Conservation (phyloP, 2,113 vertebrate genomes). For the Clarias magur region DNA sequence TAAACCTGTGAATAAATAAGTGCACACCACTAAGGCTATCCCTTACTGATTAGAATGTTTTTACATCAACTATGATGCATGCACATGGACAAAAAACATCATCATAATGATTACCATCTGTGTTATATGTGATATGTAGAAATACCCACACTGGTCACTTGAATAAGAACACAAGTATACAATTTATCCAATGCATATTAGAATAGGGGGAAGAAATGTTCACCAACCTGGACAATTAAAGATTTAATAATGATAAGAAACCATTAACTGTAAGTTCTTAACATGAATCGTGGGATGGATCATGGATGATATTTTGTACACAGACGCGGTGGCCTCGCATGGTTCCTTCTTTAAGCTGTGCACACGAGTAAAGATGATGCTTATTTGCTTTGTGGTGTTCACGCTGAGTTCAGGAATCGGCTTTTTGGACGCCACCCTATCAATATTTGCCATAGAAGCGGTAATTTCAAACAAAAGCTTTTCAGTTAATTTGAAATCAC, state of each 20-base stretch:
- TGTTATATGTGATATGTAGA: neutral
- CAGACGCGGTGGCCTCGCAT: conserved; percentile 76
- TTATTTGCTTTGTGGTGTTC: conserved; percentile 80
- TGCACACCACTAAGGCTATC: neutral
- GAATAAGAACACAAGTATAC: neutral
- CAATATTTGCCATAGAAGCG: conserved; percentile 83
- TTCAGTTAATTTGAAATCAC: neutral
- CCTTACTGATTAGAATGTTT: neutral
- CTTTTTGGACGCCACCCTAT: conserved; percentile 90
- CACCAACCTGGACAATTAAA: neutral
- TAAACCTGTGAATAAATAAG: neutral
- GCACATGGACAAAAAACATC: neutral
- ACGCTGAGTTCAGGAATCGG: conserved; percentile 83
- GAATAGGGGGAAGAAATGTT: neutral
- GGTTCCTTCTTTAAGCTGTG: conserved; percentile 84
- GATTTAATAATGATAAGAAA: neutral
- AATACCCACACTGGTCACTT: neutral
- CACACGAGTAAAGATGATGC: conserved; percentile 73
- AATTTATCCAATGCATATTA: neutral
- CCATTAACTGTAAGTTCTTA: neutral
- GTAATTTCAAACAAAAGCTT: conserved; percentile 62
- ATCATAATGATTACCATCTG: neutral
- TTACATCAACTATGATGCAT: neutral
- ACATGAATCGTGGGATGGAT: neutral
- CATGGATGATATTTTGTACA: conserved; percentile 25